Evolutionary conservation across 2,113 vertebrate species (phyloP).

Genomic region (Heloderma charlesbogerti): DNA sequence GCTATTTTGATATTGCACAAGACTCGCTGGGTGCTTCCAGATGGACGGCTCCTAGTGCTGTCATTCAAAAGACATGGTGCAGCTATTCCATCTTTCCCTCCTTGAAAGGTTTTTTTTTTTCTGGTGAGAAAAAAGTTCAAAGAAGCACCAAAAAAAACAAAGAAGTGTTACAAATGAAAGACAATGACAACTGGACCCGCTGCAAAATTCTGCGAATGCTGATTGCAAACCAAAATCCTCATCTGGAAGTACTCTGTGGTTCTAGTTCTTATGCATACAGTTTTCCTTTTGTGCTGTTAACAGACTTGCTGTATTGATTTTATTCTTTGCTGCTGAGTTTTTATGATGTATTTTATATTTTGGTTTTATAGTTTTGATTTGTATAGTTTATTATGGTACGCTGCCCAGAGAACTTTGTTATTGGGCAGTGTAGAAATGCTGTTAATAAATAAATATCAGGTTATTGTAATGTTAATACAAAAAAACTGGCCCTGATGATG

Average conservation of each 20-base stretch:
- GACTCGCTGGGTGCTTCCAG: not conserved
- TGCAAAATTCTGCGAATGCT: no score
- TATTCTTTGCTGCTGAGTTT: not conserved
- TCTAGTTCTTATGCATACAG: not conserved
- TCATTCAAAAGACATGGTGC: no score
- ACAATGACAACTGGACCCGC: no score
- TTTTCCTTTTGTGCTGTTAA: not conserved
- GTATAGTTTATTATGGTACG: not conserved
- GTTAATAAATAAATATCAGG: not conserved
- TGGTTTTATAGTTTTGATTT: not conserved
- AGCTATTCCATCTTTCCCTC: no score
- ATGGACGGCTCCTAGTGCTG: no score
- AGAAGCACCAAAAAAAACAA: no score
- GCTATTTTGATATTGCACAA: not conserved
- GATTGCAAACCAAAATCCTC: not conserved
- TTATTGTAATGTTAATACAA: not conserved
- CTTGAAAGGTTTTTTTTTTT: no score
- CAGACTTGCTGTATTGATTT: not conserved
- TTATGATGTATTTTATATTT: not conserved
- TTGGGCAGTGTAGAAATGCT: not conserved
- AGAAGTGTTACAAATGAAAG: no score
- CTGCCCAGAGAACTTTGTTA: not conserved
- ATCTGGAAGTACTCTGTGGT: no score
- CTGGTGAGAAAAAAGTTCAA: no score
- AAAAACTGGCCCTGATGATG: not conserved